phyloP scores from a whole-genome alignment of 2,888 invertebrate genomes.

The Hyppa rectilinea region DNA sequence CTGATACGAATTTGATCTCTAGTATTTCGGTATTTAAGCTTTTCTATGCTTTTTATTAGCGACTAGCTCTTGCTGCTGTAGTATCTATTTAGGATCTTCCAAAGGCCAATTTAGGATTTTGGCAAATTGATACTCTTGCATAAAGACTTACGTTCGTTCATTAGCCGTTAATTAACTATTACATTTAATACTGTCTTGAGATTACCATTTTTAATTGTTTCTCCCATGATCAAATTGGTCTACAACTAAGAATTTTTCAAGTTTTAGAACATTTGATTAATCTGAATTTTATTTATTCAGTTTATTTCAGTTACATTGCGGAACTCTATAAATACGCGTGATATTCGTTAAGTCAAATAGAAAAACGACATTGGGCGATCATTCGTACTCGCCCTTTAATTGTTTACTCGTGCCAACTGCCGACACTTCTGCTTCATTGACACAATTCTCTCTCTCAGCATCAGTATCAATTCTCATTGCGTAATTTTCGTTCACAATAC shows the following conservation, averaged over 20 bases:
- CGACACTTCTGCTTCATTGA: slow-evolving; percentile 78
- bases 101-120: not conserved
- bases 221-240: not conserved
- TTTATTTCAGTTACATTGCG: slow-evolving; percentile 58
- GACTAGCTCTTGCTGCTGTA: not conserved
- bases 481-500: slow-evolving; percentile 69
- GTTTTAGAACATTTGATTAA: slow-evolving; percentile 32
- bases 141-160: not conserved
- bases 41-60: not conserved
- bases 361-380: slow-evolving; percentile 75
- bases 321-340: slow-evolving; percentile 65
- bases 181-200: not conserved
- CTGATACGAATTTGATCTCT: not conserved
- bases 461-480: slow-evolving; percentile 70
- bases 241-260: not conserved
- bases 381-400: slow-evolving; percentile 75
- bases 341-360: slow-evolving; percentile 68
- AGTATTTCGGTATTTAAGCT: not conserved
- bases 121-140: not conserved
- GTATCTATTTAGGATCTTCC: not conserved
- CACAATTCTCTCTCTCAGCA: slow-evolving; percentile 79
- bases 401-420: slow-evolving; percentile 76
- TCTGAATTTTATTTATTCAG: too few species aligned
- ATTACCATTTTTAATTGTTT: not conserved
- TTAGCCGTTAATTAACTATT: not conserved